phyloP scores from a whole-genome alignment of 2,888 invertebrate species.

The Tetranychus truncatus region DNA sequence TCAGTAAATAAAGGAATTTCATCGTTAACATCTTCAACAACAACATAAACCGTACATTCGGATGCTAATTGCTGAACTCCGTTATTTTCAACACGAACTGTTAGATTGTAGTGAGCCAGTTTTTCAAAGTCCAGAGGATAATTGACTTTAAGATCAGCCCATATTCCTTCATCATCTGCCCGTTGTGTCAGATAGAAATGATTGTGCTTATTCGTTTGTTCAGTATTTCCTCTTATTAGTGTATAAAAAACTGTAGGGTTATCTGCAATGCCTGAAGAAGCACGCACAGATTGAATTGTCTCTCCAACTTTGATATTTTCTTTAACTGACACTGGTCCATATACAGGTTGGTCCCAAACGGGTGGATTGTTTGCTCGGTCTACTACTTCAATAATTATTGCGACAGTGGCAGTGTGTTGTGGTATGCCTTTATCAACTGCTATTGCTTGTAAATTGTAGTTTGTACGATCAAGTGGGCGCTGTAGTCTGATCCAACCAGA shows the following conservation, averaged over 20 bases:
- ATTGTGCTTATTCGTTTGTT: conserved; percentile 85
- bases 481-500: conserved; percentile 91
- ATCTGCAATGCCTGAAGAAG: conserved; percentile 90
- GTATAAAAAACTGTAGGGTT: conserved; percentile 89
- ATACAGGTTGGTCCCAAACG: conserved; percentile 39
- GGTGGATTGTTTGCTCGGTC: conserved; percentile 69
- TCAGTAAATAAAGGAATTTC: conserved; percentile 89
- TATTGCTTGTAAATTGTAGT: conserved; percentile 93
- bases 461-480: conserved; percentile 87
- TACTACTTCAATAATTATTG: conserved; percentile 95
- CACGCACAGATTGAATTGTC: conserved; percentile 93
- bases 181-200: conserved; percentile 88
- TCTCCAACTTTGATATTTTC: conserved; percentile 94
- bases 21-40: conserved; percentile 87
- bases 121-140: conserved; percentile 85
- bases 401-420: conserved; percentile 83
- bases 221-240: conserved; percentile 82
- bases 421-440: conserved; percentile 94
- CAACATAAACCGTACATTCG: conserved; percentile 78
- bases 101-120: conserved; percentile 84
- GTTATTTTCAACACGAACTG: conserved; percentile 89
- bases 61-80: conserved; percentile 85
- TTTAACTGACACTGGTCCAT: conserved; percentile 91
- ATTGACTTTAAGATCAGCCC: conserved; percentile 79
- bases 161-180: conserved; percentile 73